Percentiles rank a stretch among this genome's conserved stretches.
phyloP scores from a whole-genome alignment of 2,113 vertebrate species.

The Atherinomorus stipes region DNA sequence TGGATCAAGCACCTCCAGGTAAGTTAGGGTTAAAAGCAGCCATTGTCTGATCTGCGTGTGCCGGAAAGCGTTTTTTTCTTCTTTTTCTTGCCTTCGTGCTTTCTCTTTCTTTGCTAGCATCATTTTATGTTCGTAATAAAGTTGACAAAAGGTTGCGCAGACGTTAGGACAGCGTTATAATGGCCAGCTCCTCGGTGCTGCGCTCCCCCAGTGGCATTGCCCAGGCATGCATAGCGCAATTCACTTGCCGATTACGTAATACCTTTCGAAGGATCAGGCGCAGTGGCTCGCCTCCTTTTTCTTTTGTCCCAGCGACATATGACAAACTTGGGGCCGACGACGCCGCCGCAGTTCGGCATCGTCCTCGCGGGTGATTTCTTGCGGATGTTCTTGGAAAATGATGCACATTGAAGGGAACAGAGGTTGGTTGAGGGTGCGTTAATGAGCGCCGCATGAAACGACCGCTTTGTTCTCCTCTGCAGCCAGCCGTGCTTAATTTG shows the following conservation, averaged over 20 bases:
- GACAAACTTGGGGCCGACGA: slow-evolving; percentile 28
- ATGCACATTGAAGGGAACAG: neutral
- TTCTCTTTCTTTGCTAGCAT: neutral
- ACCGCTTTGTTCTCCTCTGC: slow-evolving; percentile 80
- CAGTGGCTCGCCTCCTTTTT: slow-evolving; percentile 66
- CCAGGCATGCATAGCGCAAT: slow-evolving; percentile 80
- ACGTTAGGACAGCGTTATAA: slow-evolving; percentile 40
- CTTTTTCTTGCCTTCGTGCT: neutral
- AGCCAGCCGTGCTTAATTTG: slow-evolving; percentile 75
- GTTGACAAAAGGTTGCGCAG: slow-evolving; percentile 22
- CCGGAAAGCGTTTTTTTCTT: neutral
- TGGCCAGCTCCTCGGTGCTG: slow-evolving; percentile 47
- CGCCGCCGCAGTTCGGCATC: neutral
- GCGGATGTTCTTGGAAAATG: neutral
- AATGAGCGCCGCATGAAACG: slow-evolving; percentile 77
- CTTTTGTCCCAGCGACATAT: slow-evolving; percentile 69
- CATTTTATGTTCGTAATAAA: neutral
- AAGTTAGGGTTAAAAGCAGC: slow-evolving; percentile 71
- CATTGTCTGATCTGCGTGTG: slow-evolving; percentile 62
- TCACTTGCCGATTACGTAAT: slow-evolving; percentile 83
- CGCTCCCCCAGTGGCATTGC: slow-evolving; percentile 72
- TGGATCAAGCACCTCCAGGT: slow-evolving; percentile 82
- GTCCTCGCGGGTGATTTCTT: neutral
- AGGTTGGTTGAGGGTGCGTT: slow-evolving; percentile 44
- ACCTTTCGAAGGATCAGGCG: slow-evolving; percentile 73